Conservation (phyloP, 2,888 invertebrate species). For the Ochlodes sylvanus region DNA sequence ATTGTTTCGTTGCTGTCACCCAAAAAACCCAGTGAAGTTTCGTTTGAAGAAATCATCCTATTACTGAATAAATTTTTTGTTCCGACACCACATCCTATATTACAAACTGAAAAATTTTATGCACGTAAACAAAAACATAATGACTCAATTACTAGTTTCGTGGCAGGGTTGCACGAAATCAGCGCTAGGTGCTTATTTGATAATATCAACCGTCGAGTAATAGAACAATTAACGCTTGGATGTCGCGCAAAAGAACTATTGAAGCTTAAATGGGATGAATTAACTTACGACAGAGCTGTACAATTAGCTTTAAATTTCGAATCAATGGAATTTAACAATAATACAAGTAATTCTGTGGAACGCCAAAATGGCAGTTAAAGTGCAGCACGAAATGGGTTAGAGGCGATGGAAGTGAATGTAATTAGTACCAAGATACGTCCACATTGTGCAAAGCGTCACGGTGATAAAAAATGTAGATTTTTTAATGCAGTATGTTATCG, state of each 20-base stretch:
- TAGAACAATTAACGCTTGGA: too few relatives aligned
- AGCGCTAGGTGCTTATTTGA: too few relatives aligned
- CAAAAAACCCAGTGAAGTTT: conserved; percentile 14
- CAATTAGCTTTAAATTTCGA: too few relatives aligned
- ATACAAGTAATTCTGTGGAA: not conserved
- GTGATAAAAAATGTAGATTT: conserved; percentile 11
- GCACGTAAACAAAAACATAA: conserved; percentile 16
- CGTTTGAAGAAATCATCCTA: conserved; percentile 18
- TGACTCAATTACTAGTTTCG: conserved; percentile 19
- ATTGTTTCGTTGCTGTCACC: conserved; percentile 22
- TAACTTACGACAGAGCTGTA: too few relatives aligned
- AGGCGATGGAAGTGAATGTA: conserved; percentile 11
- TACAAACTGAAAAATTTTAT: conserved; percentile 22
- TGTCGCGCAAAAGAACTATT: too few relatives aligned
- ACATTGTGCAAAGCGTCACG: conserved; percentile 28
- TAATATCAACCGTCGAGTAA: too few relatives aligned
- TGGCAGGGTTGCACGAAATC: too few relatives aligned
- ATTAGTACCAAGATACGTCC: conserved; percentile 21
- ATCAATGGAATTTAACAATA: too few relatives aligned
- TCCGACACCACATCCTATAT: conserved; percentile 2
- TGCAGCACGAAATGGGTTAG: not conserved
- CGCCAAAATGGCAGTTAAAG: not conserved
- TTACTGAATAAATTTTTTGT: conserved; percentile 1
- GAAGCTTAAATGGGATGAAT: too few relatives aligned
- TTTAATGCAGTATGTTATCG: not conserved